These are phyloP conservation scores for Ptychobarbus kaznakovi DNA, from an alignment of 2,797 vertebrate genomes.

Conservation along the genomic window DNA sequence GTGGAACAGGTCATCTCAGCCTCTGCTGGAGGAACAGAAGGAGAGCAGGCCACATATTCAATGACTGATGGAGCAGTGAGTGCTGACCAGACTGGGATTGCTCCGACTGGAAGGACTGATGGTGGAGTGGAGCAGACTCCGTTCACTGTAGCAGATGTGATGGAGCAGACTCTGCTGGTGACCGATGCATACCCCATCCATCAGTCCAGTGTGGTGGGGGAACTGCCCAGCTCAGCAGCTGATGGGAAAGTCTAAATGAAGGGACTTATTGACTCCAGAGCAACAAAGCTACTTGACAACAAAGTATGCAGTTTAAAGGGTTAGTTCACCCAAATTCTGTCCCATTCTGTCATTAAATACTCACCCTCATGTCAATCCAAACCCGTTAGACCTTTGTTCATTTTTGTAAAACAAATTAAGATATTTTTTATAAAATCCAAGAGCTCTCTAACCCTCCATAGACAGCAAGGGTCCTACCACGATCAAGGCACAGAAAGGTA, in stretches of 20 bases:
- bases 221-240: constrained; percentile 52
- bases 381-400: not conserved
- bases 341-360: not conserved
- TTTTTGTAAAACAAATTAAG: not conserved
- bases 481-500: not conserved
- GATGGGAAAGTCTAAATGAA: constrained; percentile 65
- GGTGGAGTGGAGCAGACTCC: constrained; percentile 29
- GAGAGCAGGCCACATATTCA: constrained; percentile 31
- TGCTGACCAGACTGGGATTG: constrained; percentile 29
- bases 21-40: not conserved
- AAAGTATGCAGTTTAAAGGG: not conserved
- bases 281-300: not conserved
- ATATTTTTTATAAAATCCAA: not conserved
- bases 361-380: not conserved
- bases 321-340: not conserved
- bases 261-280: not conserved
- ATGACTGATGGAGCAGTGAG: constrained; percentile 5
- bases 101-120: not conserved
- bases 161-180: constrained; percentile 72
- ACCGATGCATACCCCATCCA: constrained; percentile 55
- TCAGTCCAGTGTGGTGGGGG: constrained; percentile 63
- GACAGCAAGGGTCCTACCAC: not conserved
- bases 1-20: constrained; percentile 60
- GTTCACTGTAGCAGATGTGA: constrained; percentile 66
- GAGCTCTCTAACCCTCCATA: not conserved